Base-by-base conservation (phyloP, 2,888 invertebrate species). In the Monoplex corrugatus region DNA sequence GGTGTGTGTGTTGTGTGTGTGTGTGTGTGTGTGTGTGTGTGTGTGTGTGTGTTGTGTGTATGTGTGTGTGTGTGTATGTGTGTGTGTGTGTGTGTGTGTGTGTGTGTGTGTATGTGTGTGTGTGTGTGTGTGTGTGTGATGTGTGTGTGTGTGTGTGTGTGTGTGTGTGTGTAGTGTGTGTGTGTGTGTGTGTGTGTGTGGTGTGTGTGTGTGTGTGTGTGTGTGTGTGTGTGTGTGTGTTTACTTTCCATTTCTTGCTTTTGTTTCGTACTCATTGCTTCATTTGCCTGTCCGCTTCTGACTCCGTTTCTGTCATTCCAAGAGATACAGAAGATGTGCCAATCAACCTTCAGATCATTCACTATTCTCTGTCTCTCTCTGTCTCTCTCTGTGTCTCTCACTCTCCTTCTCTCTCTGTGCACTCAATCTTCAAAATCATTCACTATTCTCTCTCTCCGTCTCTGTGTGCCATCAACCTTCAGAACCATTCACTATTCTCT, bases 161-260 rank as follows among this genome's bases (percentile, higher is more conserved):
- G 83, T 50, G 45, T 83, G 50, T 35, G 32, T 32, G 82, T 82
- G 82, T 44, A n/a, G 82, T 82, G 82, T 44, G 82, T 82, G 82
- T 82, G 80, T 80, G 43, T 43, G 80, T n/a, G 28, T 43, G 43
- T 6, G n/a, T 80, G 80, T n/a, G 43, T 80, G 80, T 35, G 6
- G 32, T 78, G 19, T 78, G 45, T 32, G n/a, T 45, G 45, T 83
- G 45, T 50, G 83, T 83, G 45, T 83, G 83, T 50, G 45, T 83
- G 83, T 50, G 45, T 83, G 50, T 35, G 32, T 32, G 82, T 82
- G 82, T 44, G 82, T 82, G 82, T 44, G 82, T 82, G 82, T 82
- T 40, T 32, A n/a, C 28, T 72, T 6, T n/a, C 32, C 5, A n/a
- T 75, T n/a, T 75, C 13, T 75, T 75, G 2, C 32, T 23, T 35